A percentile compares a stretch with the other conserved stretches of the same genome.
Evolutionary conservation across 1,140 invertebrate genomes (phyloP).

Genomic region (Grapholita molesta): DNA sequence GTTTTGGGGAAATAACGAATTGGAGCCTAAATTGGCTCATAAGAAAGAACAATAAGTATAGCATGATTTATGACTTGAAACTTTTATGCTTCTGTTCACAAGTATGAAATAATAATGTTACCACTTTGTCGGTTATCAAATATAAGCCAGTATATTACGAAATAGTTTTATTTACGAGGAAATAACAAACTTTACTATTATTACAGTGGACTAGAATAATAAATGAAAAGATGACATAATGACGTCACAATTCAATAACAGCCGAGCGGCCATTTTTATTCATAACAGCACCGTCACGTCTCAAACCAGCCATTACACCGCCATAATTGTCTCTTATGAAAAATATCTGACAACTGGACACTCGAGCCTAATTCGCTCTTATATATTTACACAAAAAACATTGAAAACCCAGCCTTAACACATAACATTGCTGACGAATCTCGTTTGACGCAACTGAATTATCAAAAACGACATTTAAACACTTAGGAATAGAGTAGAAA

Average conservation of each 20-base stretch:
- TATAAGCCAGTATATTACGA: too few relatives aligned
- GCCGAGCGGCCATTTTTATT: not conserved
- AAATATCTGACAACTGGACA: slow-evolving; percentile 13
- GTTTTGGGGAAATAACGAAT: not conserved
- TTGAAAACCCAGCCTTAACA: not conserved
- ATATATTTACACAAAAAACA: not conserved
- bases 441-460: not conserved
- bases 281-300: slow-evolving; percentile 3
- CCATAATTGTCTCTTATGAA: slow-evolving; percentile 16
- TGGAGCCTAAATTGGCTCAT: not conserved
- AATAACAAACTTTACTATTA: too few relatives aligned
- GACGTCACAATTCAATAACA: not conserved
- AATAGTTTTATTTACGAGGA: too few relatives aligned
- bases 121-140: too few relatives aligned
- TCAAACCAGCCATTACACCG: not conserved
- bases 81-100: not conserved
- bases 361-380: not conserved
- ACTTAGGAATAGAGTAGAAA: slow-evolving; percentile 15
- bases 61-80: not conserved
- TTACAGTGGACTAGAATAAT: not conserved
- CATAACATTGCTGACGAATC: not conserved
- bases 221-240: not conserved
- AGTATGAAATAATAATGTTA: too few relatives aligned
- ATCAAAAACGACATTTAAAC: not conserved
- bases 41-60: not conserved